Evolutionary conservation across 2,113 vertebrate species (phyloP).

Genomic region (Cavia aperea): DNA sequence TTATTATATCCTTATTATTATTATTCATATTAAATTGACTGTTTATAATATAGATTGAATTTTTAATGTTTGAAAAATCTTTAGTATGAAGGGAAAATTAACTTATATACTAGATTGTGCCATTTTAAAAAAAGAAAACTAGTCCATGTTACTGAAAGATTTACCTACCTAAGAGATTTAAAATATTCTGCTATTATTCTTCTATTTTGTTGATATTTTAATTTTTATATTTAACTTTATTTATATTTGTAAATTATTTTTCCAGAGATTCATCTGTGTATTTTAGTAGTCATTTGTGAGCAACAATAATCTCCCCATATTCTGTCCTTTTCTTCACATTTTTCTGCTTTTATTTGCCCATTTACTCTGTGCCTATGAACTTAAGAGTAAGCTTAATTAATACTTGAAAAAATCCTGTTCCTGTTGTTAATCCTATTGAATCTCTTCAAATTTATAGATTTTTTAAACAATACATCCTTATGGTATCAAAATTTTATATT

Average conservation of each 20-base stretch:
- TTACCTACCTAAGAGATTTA: not conserved
- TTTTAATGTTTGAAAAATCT: not conserved
- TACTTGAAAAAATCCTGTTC: not conserved
- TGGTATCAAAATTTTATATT: not conserved
- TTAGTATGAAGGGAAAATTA: not conserved
- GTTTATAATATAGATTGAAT: not conserved
- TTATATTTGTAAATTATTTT: not conserved
- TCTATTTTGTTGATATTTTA: not conserved
- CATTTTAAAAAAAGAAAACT: not conserved
- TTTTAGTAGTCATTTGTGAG: not conserved
- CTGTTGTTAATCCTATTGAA: not conserved
- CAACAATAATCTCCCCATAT: not conserved
- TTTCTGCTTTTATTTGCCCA: not conserved
- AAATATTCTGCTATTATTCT: not conserved
- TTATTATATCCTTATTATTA: not conserved
- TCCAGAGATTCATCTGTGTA: not conserved
- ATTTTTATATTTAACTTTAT: not conserved
- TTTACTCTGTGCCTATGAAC: not conserved
- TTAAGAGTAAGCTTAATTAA: not conserved
- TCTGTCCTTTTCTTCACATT: not conserved
- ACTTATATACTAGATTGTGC: not conserved
- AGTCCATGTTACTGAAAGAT: not conserved
- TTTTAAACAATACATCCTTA: not conserved
- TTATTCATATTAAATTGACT: not conserved
- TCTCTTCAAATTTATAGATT: not conserved